Evolutionary conservation across 2,888 invertebrate species (phyloP), one percentile per base, ranked within the genome.

Genomic region (Achlya flavicornis): DNA sequence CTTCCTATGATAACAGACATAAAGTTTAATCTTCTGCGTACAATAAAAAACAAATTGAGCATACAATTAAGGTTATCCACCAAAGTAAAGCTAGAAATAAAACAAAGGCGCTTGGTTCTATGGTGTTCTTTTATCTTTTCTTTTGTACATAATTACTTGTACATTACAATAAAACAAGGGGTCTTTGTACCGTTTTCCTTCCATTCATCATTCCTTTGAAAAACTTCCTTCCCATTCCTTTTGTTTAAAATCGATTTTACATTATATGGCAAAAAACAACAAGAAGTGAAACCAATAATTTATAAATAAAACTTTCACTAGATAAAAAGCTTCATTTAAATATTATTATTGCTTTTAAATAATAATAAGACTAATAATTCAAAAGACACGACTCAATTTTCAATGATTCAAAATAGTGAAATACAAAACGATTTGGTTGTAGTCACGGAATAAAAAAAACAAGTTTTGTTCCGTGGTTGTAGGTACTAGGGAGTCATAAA

Each of bases 1-100:
- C 77, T 85, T 95, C 90, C 94, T 93, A 83, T 65, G 69, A 74
- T 76, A 80, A 81, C 71, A 72, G 64, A 70, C 64, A 70, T 66
- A 65, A 63, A 62, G 26, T 64, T 70, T 66, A 73, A 69, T 72
- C 68, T 71, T 16, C 46, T 19, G n/a, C 61, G 58, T 1, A 61
- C 41, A 57, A 41, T 41, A 64, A 41, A 32, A 38, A 43, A 16
- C 38, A 19, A 61, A 48, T 58, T 14, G 63, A 64, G 65, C 58
- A 65, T 63, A 67, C 58, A 60, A 62, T 57, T 10, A 57, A 43
- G 57, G 59, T 64, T 48, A 65, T 62, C 43, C 10, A 63, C 59
- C 48, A 26, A 16, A 58, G 16, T n/a, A 41, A n/a, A 38, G 4
- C 16, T 41, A 38, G 10, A 38, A 10, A 59, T 16, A 35, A 59